phyloP scores from a whole-genome alignment of 1,140 invertebrate genomes.

The Apolygus lucorum region DNA sequence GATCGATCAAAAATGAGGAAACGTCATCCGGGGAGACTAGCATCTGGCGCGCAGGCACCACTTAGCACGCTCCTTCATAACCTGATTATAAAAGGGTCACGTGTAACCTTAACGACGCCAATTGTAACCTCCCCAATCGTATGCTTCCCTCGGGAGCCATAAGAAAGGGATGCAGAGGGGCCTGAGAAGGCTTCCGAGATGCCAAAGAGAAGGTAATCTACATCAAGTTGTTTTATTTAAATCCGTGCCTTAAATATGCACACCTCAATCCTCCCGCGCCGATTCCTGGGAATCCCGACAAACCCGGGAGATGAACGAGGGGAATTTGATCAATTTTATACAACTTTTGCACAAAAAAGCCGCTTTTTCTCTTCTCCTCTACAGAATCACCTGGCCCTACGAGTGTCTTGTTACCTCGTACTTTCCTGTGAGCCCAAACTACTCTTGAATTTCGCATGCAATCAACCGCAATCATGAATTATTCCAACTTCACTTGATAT shows the following conservation, averaged over 20 bases:
- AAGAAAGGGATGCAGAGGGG: background rate
- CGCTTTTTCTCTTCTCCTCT: background rate
- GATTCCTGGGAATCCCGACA: background rate
- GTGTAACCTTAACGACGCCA: conserved; percentile 12
- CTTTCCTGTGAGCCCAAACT: background rate
- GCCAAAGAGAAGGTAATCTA: conserved; percentile 10
- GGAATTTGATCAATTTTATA: conserved; percentile 15
- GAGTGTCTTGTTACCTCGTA: background rate
- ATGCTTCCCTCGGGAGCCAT: background rate
- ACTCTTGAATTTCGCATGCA: conserved; percentile 4
- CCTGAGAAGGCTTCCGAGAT: background rate
- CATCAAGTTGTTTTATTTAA: conserved; percentile 9
- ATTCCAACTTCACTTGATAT: no score
- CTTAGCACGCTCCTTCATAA: conserved; percentile 2
- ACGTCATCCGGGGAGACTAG: background rate
- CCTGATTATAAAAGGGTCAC: conserved; percentile 2
- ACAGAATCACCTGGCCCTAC: background rate
- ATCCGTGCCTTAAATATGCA: background rate
- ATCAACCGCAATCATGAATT: conserved; percentile 10
- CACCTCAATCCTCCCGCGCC: background rate
- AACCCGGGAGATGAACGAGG: conserved; percentile 3
- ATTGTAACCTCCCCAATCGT: conserved; percentile 4
- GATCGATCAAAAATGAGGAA: conserved; percentile 6
- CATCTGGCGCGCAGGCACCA: background rate
- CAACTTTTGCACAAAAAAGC: background rate